Percentiles rank a stretch among this genome's conserved stretches.
Conservation (phyloP, 2,797 vertebrate genomes). For the Sarcophilus harrisii region DNA sequence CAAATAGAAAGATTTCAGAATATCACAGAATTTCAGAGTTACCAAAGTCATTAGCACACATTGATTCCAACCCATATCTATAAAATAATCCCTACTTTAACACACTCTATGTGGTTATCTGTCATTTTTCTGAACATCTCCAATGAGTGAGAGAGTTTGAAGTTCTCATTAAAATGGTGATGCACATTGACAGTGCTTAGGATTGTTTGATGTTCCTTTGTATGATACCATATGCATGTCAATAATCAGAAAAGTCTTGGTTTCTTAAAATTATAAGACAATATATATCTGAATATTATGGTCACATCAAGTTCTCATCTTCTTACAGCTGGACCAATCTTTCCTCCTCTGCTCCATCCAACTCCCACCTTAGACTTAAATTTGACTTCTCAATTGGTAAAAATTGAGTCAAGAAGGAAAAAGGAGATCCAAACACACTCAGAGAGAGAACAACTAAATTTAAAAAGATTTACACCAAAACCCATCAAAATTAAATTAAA, state of each 20-base stretch:
- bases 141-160: neutral
- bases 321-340: neutral
- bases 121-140: neutral
- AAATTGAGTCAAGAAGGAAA: neutral
- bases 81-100: neutral
- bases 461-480: neutral
- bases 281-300: neutral
- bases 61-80: neutral
- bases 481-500: neutral
- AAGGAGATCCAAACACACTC: neutral
- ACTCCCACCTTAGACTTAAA: neutral
- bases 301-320: neutral
- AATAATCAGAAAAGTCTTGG: neutral
- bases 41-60: neutral
- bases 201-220: neutral
- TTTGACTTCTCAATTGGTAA: neutral
- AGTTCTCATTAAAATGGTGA: neutral
- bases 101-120: neutral
- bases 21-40: neutral
- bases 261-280: neutral
- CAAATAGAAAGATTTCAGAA: neutral
- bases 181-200: neutral
- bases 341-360: neutral
- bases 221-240: neutral
- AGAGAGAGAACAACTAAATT: neutral